Conservation (phyloP, 2,888 invertebrate species). For the Drosophila macrospina region DNA sequence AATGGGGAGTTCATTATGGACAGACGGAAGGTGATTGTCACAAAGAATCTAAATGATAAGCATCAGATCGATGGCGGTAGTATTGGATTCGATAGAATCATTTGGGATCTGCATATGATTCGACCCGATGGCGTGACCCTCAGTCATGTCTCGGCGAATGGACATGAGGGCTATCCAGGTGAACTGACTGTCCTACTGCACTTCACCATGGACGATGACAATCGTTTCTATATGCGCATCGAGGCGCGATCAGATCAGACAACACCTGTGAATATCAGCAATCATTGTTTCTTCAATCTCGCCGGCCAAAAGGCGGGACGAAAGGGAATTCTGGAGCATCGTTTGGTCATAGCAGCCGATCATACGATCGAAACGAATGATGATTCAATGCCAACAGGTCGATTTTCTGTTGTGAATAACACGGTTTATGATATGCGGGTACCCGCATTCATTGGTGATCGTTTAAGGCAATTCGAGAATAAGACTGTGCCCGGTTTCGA, state of each 20-base stretch:
- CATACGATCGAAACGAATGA: constrained; percentile 90
- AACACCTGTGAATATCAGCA: constrained; percentile 94
- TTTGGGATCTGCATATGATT: constrained; percentile 87
- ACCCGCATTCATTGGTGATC: constrained; percentile 88
- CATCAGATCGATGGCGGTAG: constrained; percentile 93
- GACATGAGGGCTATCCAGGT: constrained; percentile 96
- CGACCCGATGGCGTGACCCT: constrained; percentile 87
- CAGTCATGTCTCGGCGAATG: constrained; percentile 90
- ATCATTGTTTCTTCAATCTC: constrained; percentile 96
- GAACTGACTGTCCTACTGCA: constrained; percentile 89
- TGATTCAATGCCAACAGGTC: constrained; percentile 90
- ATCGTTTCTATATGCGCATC: constrained; percentile 91
- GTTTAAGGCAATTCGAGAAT: constrained; percentile 88
- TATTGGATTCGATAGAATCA: constrained; percentile 92
- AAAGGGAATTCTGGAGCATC: constrained; percentile 89
- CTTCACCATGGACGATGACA: constrained; percentile 90
- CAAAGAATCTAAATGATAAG: constrained; percentile 89
- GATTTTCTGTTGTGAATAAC: constrained; percentile 88
- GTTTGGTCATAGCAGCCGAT: constrained; percentile 91
- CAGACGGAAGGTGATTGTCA: constrained; percentile 89
- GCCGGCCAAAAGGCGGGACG: constrained; percentile 90
- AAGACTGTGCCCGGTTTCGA: constrained; percentile 85
- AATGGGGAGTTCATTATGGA: constrained; percentile 90
- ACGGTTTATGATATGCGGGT: constrained; percentile 91
- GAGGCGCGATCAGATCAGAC: constrained; percentile 91